Base-by-base conservation (phyloP, 1,140 invertebrate species). In the Periplaneta americana region DNA sequence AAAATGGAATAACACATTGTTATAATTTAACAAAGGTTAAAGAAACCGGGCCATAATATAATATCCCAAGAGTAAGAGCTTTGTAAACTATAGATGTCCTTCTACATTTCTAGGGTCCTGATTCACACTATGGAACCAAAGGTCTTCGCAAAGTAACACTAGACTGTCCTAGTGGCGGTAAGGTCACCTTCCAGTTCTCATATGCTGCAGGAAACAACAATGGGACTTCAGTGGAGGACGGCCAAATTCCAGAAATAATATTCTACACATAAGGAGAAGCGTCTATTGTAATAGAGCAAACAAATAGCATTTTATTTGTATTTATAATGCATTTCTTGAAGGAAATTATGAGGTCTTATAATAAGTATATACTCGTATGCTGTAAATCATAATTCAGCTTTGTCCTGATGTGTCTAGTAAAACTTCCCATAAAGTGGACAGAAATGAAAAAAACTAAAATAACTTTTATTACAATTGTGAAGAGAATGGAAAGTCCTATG, bases 191-290 rank as follows among this genome's bases (percentile, higher is more conserved):
- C 87, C 93, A 96, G 86, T 98, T 97, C 87, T 94, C 93, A 1
- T 96, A 95, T 86, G 95, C 95, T 18, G 92, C 95, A 31, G 96
- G 95, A 32, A 96, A 96, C 86, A 97, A 97, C 87, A 98, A 98
- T 87, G 96, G 96, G 17, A 97, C 96, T 1, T 95, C 95, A 5
- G 94, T 97, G 1, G 96, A 98, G 86, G 95, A 96, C 88, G 96
- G 96, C 81, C 96, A 98, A 88, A 96, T 97, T 84, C 96, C 96
- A 15, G 95, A 96, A 87, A 94, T 97, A 78, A 95, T 97, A 83
- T 97, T 97, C 88, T 96, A 81, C 75, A 78, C 80, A n/a, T 80
- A 75, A 75, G 10, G 48, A 66, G 48, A 11, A 66, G 28, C 48
- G 28, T 66, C 4, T n/a, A n/a, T 66, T n/a, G 28, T n/a, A 66